Conservation (phyloP, 2,797 vertebrate genomes). For the Rhincodon typus region DNA sequence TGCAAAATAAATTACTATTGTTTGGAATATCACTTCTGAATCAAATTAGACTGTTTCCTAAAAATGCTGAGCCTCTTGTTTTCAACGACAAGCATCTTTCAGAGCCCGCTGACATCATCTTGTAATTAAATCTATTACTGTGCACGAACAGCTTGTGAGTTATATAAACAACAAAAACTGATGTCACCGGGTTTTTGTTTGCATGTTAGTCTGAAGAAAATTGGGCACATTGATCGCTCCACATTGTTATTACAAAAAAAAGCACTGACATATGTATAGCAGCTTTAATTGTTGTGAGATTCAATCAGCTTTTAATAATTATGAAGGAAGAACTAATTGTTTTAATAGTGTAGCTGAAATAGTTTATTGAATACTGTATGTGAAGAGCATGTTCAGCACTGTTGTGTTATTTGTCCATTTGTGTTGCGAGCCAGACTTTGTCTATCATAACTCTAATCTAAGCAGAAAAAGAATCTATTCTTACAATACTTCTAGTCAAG, state of each 20-base stretch:
- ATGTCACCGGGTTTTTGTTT: constrained; percentile 36
- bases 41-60: constrained; percentile 15
- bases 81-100: constrained; percentile 25
- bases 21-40: constrained; percentile 10
- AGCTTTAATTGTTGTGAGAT: constrained; percentile 36
- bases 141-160: constrained; percentile 34
- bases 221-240: constrained; percentile 29
- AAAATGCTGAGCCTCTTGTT: constrained; percentile 21
- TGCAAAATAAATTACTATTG: neutral
- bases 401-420: neutral
- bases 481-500: neutral
- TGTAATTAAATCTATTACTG: constrained; percentile 38
- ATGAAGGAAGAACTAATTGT: constrained; percentile 35
- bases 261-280: constrained; percentile 22
- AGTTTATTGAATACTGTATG: neutral
- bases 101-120: constrained; percentile 33
- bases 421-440: neutral
- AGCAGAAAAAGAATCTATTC: neutral
- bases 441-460: neutral
- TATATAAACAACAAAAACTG: constrained; percentile 34
- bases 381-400: constrained; percentile 5
- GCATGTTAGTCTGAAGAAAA: constrained; percentile 18
- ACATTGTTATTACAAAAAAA: constrained; percentile 35
- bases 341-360: constrained; percentile 24
- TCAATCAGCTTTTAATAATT: constrained; percentile 34